Base-by-base conservation (phyloP, 2,797 vertebrate genomes). In the Tenualosa thibaudeaui region DNA sequence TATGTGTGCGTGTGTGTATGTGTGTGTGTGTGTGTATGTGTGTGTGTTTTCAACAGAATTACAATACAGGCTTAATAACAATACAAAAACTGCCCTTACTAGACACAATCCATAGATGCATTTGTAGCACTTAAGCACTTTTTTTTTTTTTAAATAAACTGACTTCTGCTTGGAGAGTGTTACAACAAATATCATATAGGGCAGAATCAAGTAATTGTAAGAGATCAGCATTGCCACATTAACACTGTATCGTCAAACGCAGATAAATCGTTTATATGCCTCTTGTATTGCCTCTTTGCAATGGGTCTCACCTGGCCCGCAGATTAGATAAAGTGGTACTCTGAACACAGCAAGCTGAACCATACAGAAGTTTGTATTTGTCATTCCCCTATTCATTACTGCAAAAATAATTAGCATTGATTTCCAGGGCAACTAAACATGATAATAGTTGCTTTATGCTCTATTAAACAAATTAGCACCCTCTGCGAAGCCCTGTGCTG, bases 381-480 rank as follows among this genome's bases (percentile, higher is more conserved):
- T 71, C 65, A 71, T 31, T 37, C 65, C 26, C 26, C 15, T 71
- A 71, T 71, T 71, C 26, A 71, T 71, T 71, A 71, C 26, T 37
- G 13, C 31, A 71, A 40, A 71, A 71, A 71, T 71, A 71, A 71
- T 71, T 71, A 71, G 26, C 65, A 71, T 71, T 26, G 65, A 71
- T 71, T 71, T 71, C 65, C 26, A 40, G 40, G 71, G 71, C 71
- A 78, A 78, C 71, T 78, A 78, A 43, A 78, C 71, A 78, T 46
- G 19, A 22, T 78, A 78, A 78, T 46, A 78, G 71, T 78, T 78
- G 40, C 37, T 46, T 19, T 43, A 78, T 78, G 71, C 71, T 46
- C 71, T 78, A 78, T 46, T 78, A 78, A 46, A 43, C 71, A 78
- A 78, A 78, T 78, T 22, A 46, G 15, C 37, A 19, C 71, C 71